These are phyloP conservation scores for Sternotherus odoratus DNA, from an alignment of 2,797 vertebrate species.

Conservation along the genomic window DNA sequence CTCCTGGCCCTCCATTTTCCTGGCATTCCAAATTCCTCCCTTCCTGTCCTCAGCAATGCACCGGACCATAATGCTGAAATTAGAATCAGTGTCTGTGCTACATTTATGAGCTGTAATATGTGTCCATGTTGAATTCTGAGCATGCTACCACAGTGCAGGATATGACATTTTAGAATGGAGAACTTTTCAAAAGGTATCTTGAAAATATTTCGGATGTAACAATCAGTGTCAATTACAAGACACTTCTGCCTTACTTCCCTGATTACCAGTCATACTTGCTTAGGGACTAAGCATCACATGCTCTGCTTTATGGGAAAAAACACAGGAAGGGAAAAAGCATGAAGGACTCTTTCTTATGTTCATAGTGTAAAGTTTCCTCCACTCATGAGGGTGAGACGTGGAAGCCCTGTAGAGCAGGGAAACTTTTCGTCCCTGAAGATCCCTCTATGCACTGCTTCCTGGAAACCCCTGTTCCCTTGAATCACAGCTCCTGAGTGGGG, in stretches of 20 bases:
- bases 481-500: neutral
- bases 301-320: neutral
- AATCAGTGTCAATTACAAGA: too few relatives aligned
- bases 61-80: neutral
- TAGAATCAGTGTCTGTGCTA: neutral
- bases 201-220: neutral
- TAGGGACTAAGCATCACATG: neutral
- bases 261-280: neutral
- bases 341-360: neutral
- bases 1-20: conserved; percentile 19
- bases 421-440: too few relatives aligned
- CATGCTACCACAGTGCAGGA: neutral
- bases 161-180: neutral
- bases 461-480: neutral
- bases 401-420: too few relatives aligned
- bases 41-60: neutral
- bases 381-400: too few relatives aligned
- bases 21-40: fast-evolving
- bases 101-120: neutral
- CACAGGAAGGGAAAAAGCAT: neutral
- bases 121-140: neutral
- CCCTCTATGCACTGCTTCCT: neutral
- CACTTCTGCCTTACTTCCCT: neutral
- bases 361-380: too few relatives aligned
- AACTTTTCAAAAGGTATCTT: neutral